phyloP scores from a whole-genome alignment of 2,797 vertebrate species.

The Hydrocynus forskahlii region DNA sequence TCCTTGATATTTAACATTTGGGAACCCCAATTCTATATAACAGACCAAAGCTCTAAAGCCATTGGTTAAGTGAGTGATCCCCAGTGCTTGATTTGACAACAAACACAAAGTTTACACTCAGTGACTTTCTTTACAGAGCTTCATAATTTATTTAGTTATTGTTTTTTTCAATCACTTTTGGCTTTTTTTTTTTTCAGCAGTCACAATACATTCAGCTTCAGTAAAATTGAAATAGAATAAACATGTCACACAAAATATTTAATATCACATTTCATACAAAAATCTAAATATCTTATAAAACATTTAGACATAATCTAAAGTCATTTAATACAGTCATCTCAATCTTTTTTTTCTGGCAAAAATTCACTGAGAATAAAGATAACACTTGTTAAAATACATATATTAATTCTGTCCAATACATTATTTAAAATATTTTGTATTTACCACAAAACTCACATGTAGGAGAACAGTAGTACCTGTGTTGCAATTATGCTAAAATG shows the following conservation, averaged over 20 bases:
- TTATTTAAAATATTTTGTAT: slow-evolving; percentile 79
- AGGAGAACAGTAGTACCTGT: slow-evolving; percentile 68
- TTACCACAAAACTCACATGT: slow-evolving; percentile 74
- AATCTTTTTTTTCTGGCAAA: slow-evolving; percentile 64
- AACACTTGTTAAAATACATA: slow-evolving; percentile 79
- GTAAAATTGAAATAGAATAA: slow-evolving; percentile 67
- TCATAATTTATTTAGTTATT: slow-evolving; percentile 68
- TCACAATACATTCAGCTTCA: slow-evolving; percentile 81
- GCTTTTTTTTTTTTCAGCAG: slow-evolving; percentile 65
- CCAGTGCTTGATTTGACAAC: background rate
- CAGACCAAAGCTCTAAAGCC: too few relatives aligned
- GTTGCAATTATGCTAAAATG: slow-evolving; percentile 58
- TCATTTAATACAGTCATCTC: slow-evolving; percentile 67
- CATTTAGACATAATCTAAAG: slow-evolving; percentile 75
- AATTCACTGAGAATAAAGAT: slow-evolving; percentile 74
- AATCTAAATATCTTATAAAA: slow-evolving; percentile 82
- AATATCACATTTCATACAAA: slow-evolving; percentile 80
- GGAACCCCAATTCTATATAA: too few relatives aligned
- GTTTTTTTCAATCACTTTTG: slow-evolving; percentile 68
- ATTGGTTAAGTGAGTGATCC: background rate
- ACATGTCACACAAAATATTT: slow-evolving; percentile 77
- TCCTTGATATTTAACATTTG: too few relatives aligned
- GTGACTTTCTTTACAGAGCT: slow-evolving; percentile 44
- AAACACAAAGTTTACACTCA: background rate
- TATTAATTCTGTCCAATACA: slow-evolving; percentile 70